phyloP scores from a whole-genome alignment of 2,888 invertebrate species.

The Perizoma affinitatum region DNA sequence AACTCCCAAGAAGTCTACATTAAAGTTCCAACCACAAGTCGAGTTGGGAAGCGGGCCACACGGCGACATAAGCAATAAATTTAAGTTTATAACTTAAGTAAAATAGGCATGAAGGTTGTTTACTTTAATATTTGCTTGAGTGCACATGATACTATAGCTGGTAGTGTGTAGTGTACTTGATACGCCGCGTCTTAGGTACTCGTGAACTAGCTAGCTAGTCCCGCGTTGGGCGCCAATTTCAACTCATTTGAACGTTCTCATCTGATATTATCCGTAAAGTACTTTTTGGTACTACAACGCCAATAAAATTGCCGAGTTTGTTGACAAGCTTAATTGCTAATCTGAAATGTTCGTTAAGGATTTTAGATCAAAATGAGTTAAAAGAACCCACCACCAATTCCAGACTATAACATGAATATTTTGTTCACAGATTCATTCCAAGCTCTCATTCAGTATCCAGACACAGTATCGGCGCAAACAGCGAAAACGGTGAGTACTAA shows the following conservation, averaged over 20 bases:
- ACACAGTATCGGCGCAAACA: slow-evolving; percentile 97
- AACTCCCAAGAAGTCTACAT: slow-evolving; percentile 41
- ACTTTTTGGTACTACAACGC: slow-evolving; percentile 13
- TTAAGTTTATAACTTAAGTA: slow-evolving; percentile 61
- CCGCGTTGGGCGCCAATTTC: slow-evolving; percentile 65
- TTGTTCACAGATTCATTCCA: slow-evolving; percentile 95
- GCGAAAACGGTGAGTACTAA: slow-evolving; percentile 94
- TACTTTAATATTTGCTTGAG: slow-evolving; percentile 66
- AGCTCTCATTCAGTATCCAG: slow-evolving; percentile 99
- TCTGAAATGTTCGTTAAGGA: too few species aligned
- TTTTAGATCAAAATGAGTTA: neutral
- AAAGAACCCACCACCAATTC: neutral
- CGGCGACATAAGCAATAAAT: slow-evolving; percentile 56
- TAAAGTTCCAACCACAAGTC: slow-evolving; percentile 49
- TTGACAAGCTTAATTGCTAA: too few species aligned
- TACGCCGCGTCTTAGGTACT: slow-evolving; percentile 52
- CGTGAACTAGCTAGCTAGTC: slow-evolving; percentile 51
- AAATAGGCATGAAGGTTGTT: slow-evolving; percentile 69
- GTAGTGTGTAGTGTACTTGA: slow-evolving; percentile 65
- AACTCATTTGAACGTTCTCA: slow-evolving; percentile 62
- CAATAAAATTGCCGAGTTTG: slow-evolving; percentile 1
- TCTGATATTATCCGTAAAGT: slow-evolving; percentile 60
- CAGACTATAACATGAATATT: slow-evolving; percentile 32
- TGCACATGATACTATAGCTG: slow-evolving; percentile 68
- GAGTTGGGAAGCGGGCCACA: slow-evolving; percentile 43